These are phyloP conservation scores for Yponomeuta evonymella DNA, from an alignment of 2,888 invertebrate genomes.

Conservation along the genomic window DNA sequence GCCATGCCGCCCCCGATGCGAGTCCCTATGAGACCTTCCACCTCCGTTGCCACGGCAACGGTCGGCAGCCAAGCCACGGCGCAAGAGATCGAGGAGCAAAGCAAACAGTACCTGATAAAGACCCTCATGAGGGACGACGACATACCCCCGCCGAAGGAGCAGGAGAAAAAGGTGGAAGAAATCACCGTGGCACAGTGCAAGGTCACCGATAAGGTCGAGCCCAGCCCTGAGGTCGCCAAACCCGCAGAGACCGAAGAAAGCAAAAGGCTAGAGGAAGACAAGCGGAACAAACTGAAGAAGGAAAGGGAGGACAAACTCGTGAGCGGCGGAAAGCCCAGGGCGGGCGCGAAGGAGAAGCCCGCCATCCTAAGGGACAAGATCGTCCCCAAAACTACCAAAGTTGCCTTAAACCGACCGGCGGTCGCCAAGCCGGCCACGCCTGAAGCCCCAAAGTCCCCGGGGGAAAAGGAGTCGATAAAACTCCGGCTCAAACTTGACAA, in stretches of 20 bases:
- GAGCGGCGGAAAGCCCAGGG: conserved; percentile 57
- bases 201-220: conserved; percentile 50
- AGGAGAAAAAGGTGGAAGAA: conserved; percentile 73
- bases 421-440: conserved; percentile 25
- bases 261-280: conserved; percentile 40
- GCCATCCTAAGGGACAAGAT: conserved; percentile 60
- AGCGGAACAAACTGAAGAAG: conserved; percentile 32
- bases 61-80: conserved; percentile 69
- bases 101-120: conserved; percentile 90
- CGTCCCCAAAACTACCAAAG: conserved; percentile 56
- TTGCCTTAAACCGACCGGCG: conserved; percentile 43
- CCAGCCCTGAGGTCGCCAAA: conserved; percentile 76
- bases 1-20: conserved; percentile 60
- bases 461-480: conserved; percentile 85
- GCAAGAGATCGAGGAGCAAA: conserved; percentile 79
- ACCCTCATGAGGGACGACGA: conserved; percentile 92
- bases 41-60: conserved; percentile 57
- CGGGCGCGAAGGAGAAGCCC: conserved; percentile 61
- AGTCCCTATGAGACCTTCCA: conserved; percentile 44
- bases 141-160: conserved; percentile 77
- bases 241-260: conserved; percentile 49
- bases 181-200: conserved; percentile 64
- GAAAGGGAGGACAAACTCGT: conserved; percentile 44
- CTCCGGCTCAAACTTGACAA: conserved; percentile 88
- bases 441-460: conserved; percentile 47